A percentile compares a stretch with the other conserved stretches of the same genome.
Evolutionary conservation across 2,888 invertebrate species (phyloP).

Genomic region (Diplazon laetatorius): DNA sequence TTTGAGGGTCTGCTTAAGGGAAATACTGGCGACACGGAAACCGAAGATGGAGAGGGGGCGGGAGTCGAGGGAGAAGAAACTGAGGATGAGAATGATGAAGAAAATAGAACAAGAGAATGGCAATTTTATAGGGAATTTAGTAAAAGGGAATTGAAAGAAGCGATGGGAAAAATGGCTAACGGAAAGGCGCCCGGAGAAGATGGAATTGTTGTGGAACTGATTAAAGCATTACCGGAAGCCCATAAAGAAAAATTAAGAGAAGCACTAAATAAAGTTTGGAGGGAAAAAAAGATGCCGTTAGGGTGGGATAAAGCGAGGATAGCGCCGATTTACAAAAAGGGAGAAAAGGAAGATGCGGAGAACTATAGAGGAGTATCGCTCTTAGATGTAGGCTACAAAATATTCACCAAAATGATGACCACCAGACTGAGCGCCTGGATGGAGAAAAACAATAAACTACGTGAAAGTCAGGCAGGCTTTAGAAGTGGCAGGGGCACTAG

Average conservation of each 20-base stretch:
- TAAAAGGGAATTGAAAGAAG: conserved; percentile 2
- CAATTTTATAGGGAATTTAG: conserved; percentile 13
- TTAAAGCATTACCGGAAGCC: conserved; percentile 37
- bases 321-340: conserved; percentile 45
- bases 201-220: conserved; percentile 26
- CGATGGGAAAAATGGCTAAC: conserved; percentile 25
- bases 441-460: conserved; percentile 47
- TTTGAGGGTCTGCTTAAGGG: conserved; percentile 9
- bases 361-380: conserved; percentile 55
- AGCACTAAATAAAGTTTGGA: conserved; percentile 32
- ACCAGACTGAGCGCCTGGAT: conserved; percentile 48
- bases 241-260: conserved; percentile 17
- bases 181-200: conserved; percentile 48
- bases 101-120: conserved; percentile 5
- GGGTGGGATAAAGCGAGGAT: conserved; percentile 46
- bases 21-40: not conserved
- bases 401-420: conserved; percentile 52
- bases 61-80: not conserved
- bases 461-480: conserved; percentile 60
- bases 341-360: conserved; percentile 27
- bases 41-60: not conserved
- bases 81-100: not conserved
- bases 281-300: conserved; percentile 24
- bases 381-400: conserved; percentile 48
- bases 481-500: conserved; percentile 46